Base-by-base conservation (phyloP, 2,797 vertebrate species). In the Enteromius fasciolatus region DNA sequence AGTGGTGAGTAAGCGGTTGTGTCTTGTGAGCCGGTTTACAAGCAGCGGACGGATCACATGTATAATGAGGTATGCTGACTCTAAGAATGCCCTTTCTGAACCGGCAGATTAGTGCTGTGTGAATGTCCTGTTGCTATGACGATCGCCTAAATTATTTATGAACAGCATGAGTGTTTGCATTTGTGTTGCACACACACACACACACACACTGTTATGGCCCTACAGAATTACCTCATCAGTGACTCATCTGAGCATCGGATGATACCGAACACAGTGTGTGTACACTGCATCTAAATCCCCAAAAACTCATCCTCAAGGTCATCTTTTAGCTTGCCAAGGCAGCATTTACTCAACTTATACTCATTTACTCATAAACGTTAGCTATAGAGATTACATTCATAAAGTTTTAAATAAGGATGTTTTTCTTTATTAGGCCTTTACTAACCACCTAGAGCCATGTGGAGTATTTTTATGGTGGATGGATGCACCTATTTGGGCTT, bases 51-150 rank as follows among this genome's bases (percentile, higher is more conserved):
- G 76, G 52, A 68, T 82, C 81, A 82, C 50, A 59, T 83, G 74
- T 25, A n/a, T 68, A 68, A 76, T 77, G 48, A 82, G 17, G 25
- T 54, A 63, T 54, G 18, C 17, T 66, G 72, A 81, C 33, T 57
- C 61, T 12, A 57, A 66, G 64, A 76, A 80, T 80, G 59, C n/a
- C 59, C 66, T 80, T 70, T 77, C 46, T 75, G 39, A 76, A 76
- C 69, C 48, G n/a, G 78, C 20, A 78, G 81, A 86, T 84, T 74
- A 81, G 77, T 80, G 48, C 25, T 75, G 48, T n/a, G 70, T 74
- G 61, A 67, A 82, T 67, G 70, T 74, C 36, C 50, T 84, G 84
- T 84, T 80, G 39, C 77, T 59, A 75, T 75, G 77, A 80, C 78
- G 0, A 59, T 25, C 23, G 46, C 48, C 36, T 84, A 46, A 48